phyloP scores from a whole-genome alignment of 1,140 invertebrate genomes.

The Lordiphosa mommai region DNA sequence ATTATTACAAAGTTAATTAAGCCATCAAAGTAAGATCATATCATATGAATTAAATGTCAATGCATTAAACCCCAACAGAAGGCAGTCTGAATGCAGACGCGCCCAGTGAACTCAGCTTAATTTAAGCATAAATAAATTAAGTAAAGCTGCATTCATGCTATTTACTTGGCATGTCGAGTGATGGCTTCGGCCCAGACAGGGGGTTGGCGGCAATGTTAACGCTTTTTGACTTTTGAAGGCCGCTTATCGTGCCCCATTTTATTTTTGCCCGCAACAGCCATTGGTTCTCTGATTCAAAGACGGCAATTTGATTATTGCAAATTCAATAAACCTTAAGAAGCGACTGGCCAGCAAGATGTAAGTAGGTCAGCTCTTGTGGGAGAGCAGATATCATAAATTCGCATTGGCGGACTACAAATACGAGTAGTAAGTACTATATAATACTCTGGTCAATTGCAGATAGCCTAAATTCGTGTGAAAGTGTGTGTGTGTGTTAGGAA shows the following conservation, averaged over 20 bases:
- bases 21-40: no score
- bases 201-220: conserved; percentile 35
- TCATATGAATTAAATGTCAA: no score
- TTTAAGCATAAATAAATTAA: conserved; percentile 54
- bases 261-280: conserved; percentile 11
- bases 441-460: no score
- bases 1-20: no score
- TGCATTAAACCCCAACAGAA: background rate
- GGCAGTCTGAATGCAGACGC: conserved; percentile 25
- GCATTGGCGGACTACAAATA: background rate
- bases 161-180: conserved; percentile 27
- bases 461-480: no score
- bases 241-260: conserved; percentile 40
- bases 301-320: conserved; percentile 64
- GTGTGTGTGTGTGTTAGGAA: no score
- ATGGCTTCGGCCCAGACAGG: conserved; percentile 4
- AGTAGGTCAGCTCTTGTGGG: conserved; percentile 27
- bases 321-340: conserved; percentile 47
- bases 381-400: background rate
- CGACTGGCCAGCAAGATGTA: background rate
- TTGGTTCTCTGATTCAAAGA: conserved; percentile 2
- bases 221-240: conserved; percentile 53
- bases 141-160: conserved; percentile 36
- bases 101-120: conserved; percentile 33
- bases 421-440: no score